Evolutionary conservation across 2,113 vertebrate species (phyloP).

Genomic region (Sialia sialis): DNA sequence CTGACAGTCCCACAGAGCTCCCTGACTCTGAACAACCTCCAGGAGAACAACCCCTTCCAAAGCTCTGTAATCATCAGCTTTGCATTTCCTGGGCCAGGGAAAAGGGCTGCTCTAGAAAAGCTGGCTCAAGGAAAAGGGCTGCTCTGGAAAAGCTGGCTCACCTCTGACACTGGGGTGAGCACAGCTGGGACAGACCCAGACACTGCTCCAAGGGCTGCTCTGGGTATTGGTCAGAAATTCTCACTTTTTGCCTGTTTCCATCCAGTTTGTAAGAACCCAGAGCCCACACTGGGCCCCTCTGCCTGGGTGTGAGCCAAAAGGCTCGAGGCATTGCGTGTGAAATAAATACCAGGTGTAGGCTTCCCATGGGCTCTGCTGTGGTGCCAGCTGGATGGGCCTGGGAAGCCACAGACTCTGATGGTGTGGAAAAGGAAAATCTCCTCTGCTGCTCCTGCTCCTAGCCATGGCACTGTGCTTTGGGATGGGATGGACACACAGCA

Average conservation of each 20-base stretch:
- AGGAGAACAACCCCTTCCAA: neutral
- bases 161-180: neutral
- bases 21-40: neutral
- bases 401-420: neutral
- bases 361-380: fast-evolving
- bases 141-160: neutral
- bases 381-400: fast-evolving
- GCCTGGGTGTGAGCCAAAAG: fast-evolving
- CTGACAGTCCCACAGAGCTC: neutral
- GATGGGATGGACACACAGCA: neutral
- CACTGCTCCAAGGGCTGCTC: fast-evolving
- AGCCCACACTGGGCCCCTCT: neutral
- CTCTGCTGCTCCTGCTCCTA: neutral
- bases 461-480: neutral
- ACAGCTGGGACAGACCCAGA: neutral
- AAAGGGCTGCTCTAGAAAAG: neutral
- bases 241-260: neutral
- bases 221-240: fast-evolving
- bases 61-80: neutral
- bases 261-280: neutral
- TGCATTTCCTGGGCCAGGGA: neutral
- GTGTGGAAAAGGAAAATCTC: neutral
- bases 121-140: neutral
- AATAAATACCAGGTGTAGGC: neutral
- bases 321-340: neutral